Evolutionary conservation across 1,140 invertebrate genomes (phyloP).

Genomic region (Monomorium pharaonis): DNA sequence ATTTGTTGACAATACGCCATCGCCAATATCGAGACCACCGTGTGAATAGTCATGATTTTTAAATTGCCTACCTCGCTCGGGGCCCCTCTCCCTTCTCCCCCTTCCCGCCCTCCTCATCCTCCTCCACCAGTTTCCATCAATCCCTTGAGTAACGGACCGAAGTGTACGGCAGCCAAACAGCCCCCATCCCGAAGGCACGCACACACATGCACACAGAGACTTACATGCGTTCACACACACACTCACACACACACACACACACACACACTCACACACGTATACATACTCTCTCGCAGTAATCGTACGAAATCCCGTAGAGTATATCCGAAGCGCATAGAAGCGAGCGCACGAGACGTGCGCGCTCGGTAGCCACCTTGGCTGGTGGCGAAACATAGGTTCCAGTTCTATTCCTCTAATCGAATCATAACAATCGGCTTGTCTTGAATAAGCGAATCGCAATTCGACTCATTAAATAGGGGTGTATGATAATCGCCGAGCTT

Average conservation of each 20-base stretch:
- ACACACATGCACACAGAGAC: not conserved
- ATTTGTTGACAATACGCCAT: slow-evolving; percentile 91
- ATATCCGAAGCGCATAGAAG: slow-evolving; percentile 64
- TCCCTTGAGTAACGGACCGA: slow-evolving; percentile 26
- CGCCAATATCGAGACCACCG: slow-evolving; percentile 88
- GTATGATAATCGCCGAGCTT: not conserved
- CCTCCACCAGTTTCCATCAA: not conserved
- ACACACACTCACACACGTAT: slow-evolving; percentile 1
- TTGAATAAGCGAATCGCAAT: not conserved
- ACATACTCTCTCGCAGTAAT: slow-evolving; percentile 65
- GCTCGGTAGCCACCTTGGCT: not conserved
- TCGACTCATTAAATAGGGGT: slow-evolving; percentile 14
- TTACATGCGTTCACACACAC: not conserved
- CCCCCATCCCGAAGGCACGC: slow-evolving; percentile 1
- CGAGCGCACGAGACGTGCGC: slow-evolving; percentile 39
- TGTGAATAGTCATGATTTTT: slow-evolving; percentile 83
- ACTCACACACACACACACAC: not conserved
- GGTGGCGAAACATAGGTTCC: not conserved
- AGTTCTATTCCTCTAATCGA: slow-evolving; percentile 8
- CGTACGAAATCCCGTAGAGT: slow-evolving; percentile 68
- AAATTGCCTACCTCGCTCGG: slow-evolving; percentile 72
- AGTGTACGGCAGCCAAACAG: slow-evolving; percentile 54
- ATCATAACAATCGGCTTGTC: slow-evolving; percentile 25
- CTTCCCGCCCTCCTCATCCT: too few species aligned
- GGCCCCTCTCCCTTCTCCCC: slow-evolving; percentile 31